These are phyloP conservation scores for Caenorhabditis zanzibari DNA, from an alignment of 2,888 invertebrate genomes.

Conservation along the genomic window DNA sequence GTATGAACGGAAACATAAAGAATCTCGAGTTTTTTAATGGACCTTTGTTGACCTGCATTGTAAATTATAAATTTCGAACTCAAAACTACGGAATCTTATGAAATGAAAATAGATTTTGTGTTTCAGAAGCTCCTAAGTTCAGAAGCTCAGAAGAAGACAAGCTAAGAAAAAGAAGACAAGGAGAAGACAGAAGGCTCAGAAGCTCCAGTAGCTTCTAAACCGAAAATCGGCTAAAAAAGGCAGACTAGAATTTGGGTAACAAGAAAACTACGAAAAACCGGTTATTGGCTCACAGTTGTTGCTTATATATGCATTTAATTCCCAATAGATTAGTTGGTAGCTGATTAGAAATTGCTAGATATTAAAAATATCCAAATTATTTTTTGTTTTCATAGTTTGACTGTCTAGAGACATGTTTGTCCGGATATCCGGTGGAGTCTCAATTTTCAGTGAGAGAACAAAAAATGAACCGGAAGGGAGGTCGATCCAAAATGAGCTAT, in stretches of 20 bases:
- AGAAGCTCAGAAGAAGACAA: too few species aligned
- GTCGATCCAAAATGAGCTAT: not conserved
- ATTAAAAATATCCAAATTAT: not conserved
- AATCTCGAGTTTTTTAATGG: too few species aligned
- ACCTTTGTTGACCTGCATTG: too few species aligned
- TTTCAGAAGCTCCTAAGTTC: too few species aligned
- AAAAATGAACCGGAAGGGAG: not conserved
- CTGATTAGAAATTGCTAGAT: not conserved
- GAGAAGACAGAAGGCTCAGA: too few species aligned
- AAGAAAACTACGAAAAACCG: not conserved
- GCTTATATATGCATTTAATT: not conserved
- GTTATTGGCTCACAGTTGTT: not conserved
- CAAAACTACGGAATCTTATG: too few species aligned
- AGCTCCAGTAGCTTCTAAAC: too few species aligned
- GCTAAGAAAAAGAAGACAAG: too few species aligned
- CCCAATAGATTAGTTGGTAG: slow-evolving; percentile 3
- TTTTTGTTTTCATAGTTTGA: not conserved
- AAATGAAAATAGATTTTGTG: too few species aligned
- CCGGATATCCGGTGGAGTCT: slow-evolving; percentile 1
- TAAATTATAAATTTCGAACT: too few species aligned
- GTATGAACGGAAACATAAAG: too few species aligned
- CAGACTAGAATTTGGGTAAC: not conserved
- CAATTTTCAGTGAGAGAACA: not conserved
- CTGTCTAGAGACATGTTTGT: not conserved
- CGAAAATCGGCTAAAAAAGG: too few species aligned